A percentile compares a stretch with the other conserved stretches of the same genome.
These are phyloP conservation scores for Apodemus speciosus DNA, from an alignment of 2,113 vertebrate species.

Conservation along the genomic window DNA sequence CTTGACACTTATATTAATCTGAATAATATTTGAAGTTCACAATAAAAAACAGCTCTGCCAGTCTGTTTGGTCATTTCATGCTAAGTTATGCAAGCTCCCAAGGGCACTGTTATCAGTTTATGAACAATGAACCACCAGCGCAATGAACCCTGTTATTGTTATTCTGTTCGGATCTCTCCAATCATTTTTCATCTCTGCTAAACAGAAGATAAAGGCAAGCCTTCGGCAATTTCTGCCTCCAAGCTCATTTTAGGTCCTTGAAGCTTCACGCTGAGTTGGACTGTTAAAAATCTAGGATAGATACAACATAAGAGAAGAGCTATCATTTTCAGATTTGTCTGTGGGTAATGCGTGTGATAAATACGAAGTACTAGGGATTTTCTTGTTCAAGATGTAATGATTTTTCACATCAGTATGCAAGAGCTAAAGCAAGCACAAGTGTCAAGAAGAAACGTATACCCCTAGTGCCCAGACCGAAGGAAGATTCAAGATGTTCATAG, in stretches of 20 bases:
- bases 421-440: slow-evolving; percentile 39
- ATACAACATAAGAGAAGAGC: slow-evolving; percentile 67
- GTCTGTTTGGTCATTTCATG: slow-evolving; percentile 35
- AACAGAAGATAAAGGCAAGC: slow-evolving; percentile 71
- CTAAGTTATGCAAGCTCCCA: slow-evolving; percentile 49
- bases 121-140: slow-evolving; percentile 63
- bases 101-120: slow-evolving; percentile 38
- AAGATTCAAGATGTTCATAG: background rate
- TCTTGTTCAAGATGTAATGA: slow-evolving; percentile 65
- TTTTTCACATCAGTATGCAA: slow-evolving; percentile 73
- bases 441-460: background rate
- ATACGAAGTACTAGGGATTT: slow-evolving; percentile 67
- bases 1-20: background rate
- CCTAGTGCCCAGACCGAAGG: background rate
- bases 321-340: slow-evolving; percentile 82
- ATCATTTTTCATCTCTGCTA: slow-evolving; percentile 79
- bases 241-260: slow-evolving; percentile 56
- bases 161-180: slow-evolving; percentile 69
- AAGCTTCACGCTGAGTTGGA: slow-evolving; percentile 66
- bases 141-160: slow-evolving; percentile 63
- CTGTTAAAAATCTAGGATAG: slow-evolving; percentile 73
- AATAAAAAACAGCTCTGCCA: background rate
- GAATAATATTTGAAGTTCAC: background rate
- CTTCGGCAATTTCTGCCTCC: slow-evolving; percentile 58
- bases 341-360: slow-evolving; percentile 77